phyloP scores from a whole-genome alignment of 2,888 invertebrate species.

The Drymonia ruficornis region DNA sequence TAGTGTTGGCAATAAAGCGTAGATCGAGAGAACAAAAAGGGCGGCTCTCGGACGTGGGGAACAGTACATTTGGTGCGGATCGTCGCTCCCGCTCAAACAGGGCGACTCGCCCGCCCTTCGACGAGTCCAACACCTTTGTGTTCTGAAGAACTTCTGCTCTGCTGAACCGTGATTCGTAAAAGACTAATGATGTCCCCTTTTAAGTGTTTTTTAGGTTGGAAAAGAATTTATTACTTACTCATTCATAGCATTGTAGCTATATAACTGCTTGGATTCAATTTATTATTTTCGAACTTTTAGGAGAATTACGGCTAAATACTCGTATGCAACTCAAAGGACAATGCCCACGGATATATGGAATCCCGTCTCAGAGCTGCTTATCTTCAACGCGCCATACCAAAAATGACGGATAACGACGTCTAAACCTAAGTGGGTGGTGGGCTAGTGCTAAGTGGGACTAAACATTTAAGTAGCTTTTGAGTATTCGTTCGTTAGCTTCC shows the following conservation, averaged over 20 bases:
- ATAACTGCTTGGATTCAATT: neutral
- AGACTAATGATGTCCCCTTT: constrained; percentile 61
- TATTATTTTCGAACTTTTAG: neutral
- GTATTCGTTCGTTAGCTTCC: no score
- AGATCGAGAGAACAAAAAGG: constrained; percentile 34
- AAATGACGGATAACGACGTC: no score
- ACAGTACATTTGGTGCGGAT: constrained; percentile 38
- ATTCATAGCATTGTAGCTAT: neutral
- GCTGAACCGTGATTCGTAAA: constrained; percentile 58
- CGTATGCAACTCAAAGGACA: no score
- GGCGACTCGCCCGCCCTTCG: constrained; percentile 24
- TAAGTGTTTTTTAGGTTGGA: constrained; percentile 25
- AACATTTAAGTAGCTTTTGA: no score
- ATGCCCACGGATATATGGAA: no score
- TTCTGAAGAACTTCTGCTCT: constrained; percentile 55
- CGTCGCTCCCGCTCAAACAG: constrained; percentile 41
- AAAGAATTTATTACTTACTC: constrained; percentile 8
- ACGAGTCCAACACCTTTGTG: constrained; percentile 58
- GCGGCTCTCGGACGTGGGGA: constrained; percentile 29
- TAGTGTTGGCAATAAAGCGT: constrained; percentile 34
- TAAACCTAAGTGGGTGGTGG: no score
- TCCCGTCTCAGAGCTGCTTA: no score
- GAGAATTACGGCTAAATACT: no score
- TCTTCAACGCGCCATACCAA: no score
- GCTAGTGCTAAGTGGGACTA: no score